phyloP scores from a whole-genome alignment of 2,888 invertebrate species.

The Hirudinaria manillensis region DNA sequence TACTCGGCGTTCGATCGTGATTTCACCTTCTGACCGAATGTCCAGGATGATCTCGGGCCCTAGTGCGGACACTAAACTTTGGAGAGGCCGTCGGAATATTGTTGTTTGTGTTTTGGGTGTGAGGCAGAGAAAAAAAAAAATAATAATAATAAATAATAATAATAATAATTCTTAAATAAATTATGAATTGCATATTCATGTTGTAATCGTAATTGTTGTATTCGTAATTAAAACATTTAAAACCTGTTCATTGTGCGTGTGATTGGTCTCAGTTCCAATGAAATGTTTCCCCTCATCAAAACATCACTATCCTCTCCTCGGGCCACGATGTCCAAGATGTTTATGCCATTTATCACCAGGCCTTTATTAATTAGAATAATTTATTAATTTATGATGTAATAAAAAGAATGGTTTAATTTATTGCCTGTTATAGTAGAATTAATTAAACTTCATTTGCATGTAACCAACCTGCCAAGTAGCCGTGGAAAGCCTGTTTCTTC shows the following conservation, averaged over 20 bases:
- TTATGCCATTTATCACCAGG: conserved; percentile 5
- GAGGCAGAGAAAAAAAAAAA: too few relatives aligned
- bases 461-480: conserved; percentile 13
- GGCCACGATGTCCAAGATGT: conserved; percentile 15
- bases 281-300: not conserved
- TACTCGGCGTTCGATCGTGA: too few relatives aligned
- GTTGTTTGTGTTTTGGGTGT: too few relatives aligned
- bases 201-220: too few relatives aligned
- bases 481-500: not conserved
- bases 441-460: not conserved
- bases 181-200: too few relatives aligned
- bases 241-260: not conserved
- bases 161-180: too few relatives aligned
- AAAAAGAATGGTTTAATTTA: not conserved
- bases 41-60: too few relatives aligned
- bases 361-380: not conserved
- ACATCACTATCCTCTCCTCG: not conserved
- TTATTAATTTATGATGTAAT: not conserved
- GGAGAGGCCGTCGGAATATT: too few relatives aligned
- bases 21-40: too few relatives aligned
- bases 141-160: too few relatives aligned
- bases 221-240: too few relatives aligned
- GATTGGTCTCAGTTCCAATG: not conserved
- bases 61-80: too few relatives aligned
- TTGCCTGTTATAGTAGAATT: not conserved